A percentile compares a stretch with the other conserved stretches of the same genome.
Conservation (phyloP, 2,888 invertebrate genomes). For the Himalopsyche tibetana region DNA sequence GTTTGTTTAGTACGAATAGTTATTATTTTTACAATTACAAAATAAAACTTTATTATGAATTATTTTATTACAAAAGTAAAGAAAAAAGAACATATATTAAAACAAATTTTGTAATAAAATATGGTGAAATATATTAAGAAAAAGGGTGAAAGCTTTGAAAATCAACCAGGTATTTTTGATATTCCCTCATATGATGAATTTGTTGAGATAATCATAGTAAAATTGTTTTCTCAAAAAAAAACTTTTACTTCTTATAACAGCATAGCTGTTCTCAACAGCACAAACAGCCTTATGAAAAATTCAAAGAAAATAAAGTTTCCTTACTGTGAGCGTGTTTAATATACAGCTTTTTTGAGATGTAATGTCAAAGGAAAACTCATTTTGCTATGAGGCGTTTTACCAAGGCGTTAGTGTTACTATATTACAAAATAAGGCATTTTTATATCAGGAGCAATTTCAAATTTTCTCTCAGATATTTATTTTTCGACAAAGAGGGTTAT, state of each 20-base stretch:
- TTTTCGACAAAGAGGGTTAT: background rate
- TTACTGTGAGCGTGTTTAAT: constrained; percentile 25
- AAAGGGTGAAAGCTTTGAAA: no score
- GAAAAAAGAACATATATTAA: no score
- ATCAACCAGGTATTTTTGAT: no score
- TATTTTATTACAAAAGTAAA: no score
- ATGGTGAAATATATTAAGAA: no score
- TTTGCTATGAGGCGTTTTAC: constrained; percentile 4
- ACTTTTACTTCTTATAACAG: background rate
- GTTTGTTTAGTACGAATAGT: no score
- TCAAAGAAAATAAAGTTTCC: constrained; percentile 22
- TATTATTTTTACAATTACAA: no score
- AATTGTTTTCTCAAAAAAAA: no score
- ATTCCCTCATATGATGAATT: no score
- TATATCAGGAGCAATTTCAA: background rate
- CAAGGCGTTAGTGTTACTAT: constrained; percentile 14
- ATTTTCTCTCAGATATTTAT: background rate
- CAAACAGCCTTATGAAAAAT: constrained; percentile 39
- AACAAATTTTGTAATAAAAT: no score
- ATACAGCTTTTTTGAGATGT: constrained; percentile 33
- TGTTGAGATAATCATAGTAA: no score
- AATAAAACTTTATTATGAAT: no score
- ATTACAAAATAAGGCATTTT: background rate
- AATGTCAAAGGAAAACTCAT: constrained; percentile 33
- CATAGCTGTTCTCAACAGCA: background rate